Conservation (phyloP, 1,140 invertebrate genomes). For the Lepidurus couesii region DNA sequence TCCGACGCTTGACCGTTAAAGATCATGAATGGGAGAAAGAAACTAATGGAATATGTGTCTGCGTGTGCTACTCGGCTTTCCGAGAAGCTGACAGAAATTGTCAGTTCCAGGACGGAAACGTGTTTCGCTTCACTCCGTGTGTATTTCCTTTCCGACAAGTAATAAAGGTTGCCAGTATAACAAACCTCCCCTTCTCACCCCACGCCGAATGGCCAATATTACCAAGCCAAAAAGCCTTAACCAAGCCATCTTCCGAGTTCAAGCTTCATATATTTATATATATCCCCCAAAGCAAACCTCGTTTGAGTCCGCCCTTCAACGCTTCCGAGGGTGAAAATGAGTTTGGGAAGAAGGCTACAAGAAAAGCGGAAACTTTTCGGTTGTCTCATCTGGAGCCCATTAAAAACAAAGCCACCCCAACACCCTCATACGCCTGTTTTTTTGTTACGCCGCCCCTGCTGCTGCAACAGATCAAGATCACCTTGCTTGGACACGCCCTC, state of each 20-base stretch:
- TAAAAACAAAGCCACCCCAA: background rate
- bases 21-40: background rate
- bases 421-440: background rate
- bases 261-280: conserved; percentile 7
- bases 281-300: background rate
- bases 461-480: background rate
- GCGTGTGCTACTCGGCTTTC: background rate
- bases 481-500: background rate
- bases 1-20: background rate
- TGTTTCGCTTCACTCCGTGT: conserved; percentile 12
- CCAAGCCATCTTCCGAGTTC: background rate
- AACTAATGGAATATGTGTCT: background rate
- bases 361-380: conserved; percentile 2
- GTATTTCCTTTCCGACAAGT: conserved; percentile 14
- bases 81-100: background rate
- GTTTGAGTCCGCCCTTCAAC: background rate
- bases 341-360: conserved; percentile 13
- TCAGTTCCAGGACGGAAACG: conserved; percentile 13
- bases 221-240: background rate
- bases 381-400: conserved; percentile 10
- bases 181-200: conserved; percentile 3
- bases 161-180: background rate
- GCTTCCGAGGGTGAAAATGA: background rate
- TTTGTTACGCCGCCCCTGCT: background rate
- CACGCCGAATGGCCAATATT: conserved; percentile 6